Base-by-base conservation (phyloP, 2,888 invertebrate species). In the Drosophila fungiperda region DNA sequence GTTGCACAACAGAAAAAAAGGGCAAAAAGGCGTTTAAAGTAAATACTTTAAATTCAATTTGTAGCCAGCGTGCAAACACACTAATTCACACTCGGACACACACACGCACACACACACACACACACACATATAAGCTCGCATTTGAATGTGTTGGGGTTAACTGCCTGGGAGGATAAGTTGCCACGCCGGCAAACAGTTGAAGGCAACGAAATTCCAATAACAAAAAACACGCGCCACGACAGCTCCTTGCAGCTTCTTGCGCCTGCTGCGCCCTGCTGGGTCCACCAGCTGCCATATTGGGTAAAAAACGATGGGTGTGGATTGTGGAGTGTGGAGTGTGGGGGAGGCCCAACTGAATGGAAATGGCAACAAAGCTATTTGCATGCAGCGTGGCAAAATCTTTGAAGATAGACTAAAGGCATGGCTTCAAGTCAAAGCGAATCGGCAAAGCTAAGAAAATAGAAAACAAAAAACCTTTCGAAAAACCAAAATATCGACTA, bases 41-140 rank as follows among this genome's bases (percentile, higher is more conserved):
- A 81, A 83, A 83, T 83, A 87, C 78, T 87, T 78, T 83, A 73
- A 83, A 83, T 83, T 83, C 84, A 83, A 87, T 83, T 83, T 83
- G 87, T 73, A 79, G 70, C 79, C 69, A 79, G 73, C 67, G 64
- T 68, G 73, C 61, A 68, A 50, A 50, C 36, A 61, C 55, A 40
- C 58, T 36, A 54, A 53, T 61, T 54, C 42, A 54, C 70, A 35
- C 42, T 45, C 52, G 23, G 33, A 40, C 71, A 57, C 59, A 65
- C 40, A 50, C 33, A 55, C 55, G 35, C 50, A 40, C 50, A 53
- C 64, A 49, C 32, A 54, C 66, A n/a, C 40, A 50, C 50, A 38
- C 40, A 33, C 45, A 59, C 52, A 45, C 63, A 38, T 33, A n/a
- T 45, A 17, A 8, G 17, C 17, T 38, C 3, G 8, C 17, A 15